Evolutionary conservation across 2,113 vertebrate species (phyloP), one percentile per base, ranked within the genome.

Genomic region (Triplophysa dalaica): DNA sequence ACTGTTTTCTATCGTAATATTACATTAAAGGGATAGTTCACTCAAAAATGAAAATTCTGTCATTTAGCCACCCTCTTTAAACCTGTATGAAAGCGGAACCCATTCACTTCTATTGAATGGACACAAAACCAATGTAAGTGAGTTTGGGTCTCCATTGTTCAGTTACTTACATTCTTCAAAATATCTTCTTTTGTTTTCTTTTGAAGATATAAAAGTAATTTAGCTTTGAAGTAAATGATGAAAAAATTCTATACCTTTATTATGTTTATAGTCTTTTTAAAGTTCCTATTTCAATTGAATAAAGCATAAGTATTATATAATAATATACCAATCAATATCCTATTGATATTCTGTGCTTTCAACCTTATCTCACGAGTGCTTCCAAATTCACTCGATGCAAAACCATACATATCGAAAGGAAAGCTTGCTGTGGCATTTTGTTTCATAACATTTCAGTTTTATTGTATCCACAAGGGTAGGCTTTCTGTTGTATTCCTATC

Each of bases 401-500:
- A 21, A 9, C 17, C 16, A 63, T 62, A 16, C 41, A 48, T 75
- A 50, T 75, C 29, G 58, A 75, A 62, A 17, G 21, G 14, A 19
- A 50, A 9, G 60, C 60, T 8, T 63, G 41, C 41, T 75, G 16
- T 61, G 58, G 6, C 21, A 0, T 45, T 16, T 43, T 61, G 56
- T 75, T 75, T 75, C 22, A 62, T 62, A 74, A 75, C 73, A 7
- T 17, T 2, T 26, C 41, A 67, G 21, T n/a, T 24, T 62, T 21
- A n/a, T 5, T 7, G 52, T 52, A 56, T 43, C 66, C 61, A 67
- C 24, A 62, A 65, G 77, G 66, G 64, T 65, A 45, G 45, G 70
- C 61, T 62, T 54, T 80, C 64, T 73, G 8, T 9, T 21, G n/a
- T 4, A 84, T 43, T 80, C 62, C 61, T 79, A 75, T 58, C 26